A percentile compares a stretch with the other conserved stretches of the same genome.
These are phyloP conservation scores for Cancer borealis DNA, from an alignment of 2,888 invertebrate genomes.

Conservation along the genomic window DNA sequence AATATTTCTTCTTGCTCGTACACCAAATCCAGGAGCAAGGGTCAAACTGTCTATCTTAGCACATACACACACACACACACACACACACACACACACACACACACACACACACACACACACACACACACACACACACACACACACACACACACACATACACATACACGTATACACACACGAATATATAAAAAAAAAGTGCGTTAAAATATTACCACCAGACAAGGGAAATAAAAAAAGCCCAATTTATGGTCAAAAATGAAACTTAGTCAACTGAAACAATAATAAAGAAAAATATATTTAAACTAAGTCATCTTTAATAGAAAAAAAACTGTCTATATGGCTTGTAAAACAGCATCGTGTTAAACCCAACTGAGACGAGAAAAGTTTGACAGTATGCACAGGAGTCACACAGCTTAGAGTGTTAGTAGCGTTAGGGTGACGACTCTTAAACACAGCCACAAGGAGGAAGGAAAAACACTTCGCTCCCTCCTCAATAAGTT, in stretches of 20 bases:
- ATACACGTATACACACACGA: slow-evolving; percentile 6
- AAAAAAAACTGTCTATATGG: too few species aligned
- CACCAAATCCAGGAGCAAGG: neutral
- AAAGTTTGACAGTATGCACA: too few species aligned
- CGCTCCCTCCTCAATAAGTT: neutral
- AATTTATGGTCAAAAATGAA: too few species aligned
- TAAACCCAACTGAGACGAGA: too few species aligned
- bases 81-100: slow-evolving; percentile 45
- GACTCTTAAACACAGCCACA: neutral
- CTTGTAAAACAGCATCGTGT: too few species aligned
- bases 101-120: slow-evolving; percentile 8
- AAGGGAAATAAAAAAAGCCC: too few species aligned
- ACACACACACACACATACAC: slow-evolving; percentile 42
- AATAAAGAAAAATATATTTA: too few species aligned
- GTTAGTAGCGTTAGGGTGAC: neutral
- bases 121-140: slow-evolving; percentile 25
- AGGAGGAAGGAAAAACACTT: neutral
- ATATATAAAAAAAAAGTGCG: neutral
- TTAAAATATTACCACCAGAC: neutral
- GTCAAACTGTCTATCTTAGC: too few species aligned
- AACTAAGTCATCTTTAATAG: too few species aligned
- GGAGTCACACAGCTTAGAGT: too few species aligned
- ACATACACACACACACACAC: slow-evolving; percentile 6
- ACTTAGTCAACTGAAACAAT: too few species aligned
- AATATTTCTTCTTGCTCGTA: neutral